Evolutionary conservation across 1,140 invertebrate genomes (phyloP).

Genomic region (Eciton burchellii): DNA sequence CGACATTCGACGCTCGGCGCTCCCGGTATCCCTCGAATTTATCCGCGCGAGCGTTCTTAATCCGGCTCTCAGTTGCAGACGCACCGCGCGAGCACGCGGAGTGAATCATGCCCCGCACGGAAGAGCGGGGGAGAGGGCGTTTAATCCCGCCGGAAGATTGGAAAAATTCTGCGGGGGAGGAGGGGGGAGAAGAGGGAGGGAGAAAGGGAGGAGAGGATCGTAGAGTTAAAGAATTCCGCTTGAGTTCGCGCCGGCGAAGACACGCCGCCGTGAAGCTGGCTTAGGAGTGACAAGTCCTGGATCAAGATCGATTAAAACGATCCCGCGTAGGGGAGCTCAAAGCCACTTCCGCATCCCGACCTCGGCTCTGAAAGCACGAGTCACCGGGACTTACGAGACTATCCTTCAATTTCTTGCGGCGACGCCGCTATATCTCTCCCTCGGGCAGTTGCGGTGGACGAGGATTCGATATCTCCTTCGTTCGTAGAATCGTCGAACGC

Average conservation of each 20-base stretch:
- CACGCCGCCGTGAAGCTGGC: conserved; percentile 38
- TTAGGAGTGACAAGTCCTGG: conserved; percentile 48
- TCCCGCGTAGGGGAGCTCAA: conserved; percentile 21
- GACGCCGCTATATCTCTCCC: conserved; percentile 6
- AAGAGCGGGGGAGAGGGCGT: no score
- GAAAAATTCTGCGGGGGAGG: conserved; percentile 56
- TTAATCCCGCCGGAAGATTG: conserved; percentile 66
- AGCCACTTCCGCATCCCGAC: conserved; percentile 2
- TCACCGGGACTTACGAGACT: conserved; percentile 40
- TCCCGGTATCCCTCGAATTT: conserved; percentile 41
- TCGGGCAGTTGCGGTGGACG: neutral
- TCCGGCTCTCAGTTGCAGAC: conserved; percentile 28
- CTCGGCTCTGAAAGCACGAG: neutral
- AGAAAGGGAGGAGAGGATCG: neutral
- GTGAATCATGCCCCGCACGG: conserved; percentile 45
- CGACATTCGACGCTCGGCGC: conserved; percentile 16
- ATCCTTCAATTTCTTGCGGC: conserved; percentile 46
- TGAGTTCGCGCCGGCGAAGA: conserved; percentile 43
- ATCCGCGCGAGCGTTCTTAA: conserved; percentile 20
- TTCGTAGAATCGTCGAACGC: neutral
- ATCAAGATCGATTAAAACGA: conserved; percentile 50
- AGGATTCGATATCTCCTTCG: conserved; percentile 36
- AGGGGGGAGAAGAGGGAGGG: neutral
- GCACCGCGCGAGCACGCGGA: conserved; percentile 10
- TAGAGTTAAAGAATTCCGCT: neutral